These are phyloP conservation scores for Helicoverpa assulta DNA, from an alignment of 2,888 invertebrate genomes.

Conservation along the genomic window DNA sequence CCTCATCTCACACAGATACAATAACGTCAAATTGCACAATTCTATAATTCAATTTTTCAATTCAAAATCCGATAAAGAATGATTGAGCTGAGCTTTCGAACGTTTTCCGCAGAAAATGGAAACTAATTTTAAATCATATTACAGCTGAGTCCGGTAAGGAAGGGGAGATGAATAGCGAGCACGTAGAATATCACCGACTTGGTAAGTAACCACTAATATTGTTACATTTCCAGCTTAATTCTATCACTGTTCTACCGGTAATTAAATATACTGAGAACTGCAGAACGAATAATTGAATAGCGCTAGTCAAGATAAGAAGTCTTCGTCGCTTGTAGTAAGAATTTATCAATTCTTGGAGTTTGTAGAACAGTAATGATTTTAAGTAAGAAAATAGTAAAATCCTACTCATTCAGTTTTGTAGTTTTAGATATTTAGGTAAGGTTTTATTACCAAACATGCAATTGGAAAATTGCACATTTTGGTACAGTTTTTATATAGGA, in stretches of 20 bases:
- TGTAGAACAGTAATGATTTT: too few relatives aligned
- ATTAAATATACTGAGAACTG: constrained; percentile 3
- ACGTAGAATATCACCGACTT: constrained; percentile 82
- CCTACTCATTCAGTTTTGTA: too few relatives aligned
- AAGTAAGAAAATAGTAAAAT: too few relatives aligned
- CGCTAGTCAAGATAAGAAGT: too few relatives aligned
- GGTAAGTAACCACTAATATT: constrained; percentile 71
- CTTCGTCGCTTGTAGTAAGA: too few relatives aligned
- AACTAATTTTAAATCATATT: constrained; percentile 49
- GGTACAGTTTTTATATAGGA: too few relatives aligned
- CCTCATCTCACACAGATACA: constrained; percentile 1
- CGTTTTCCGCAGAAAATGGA: constrained; percentile 10
- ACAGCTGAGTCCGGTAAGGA: constrained; percentile 76
- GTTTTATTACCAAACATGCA: too few relatives aligned
- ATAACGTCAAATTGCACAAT: background rate
- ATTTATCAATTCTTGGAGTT: too few relatives aligned
- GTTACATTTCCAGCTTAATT: constrained; percentile 17
- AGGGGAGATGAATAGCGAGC: constrained; percentile 73
- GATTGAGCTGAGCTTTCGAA: background rate
- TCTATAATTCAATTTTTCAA: constrained; percentile 2
- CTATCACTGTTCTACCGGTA: constrained; percentile 4
- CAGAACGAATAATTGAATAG: constrained; percentile 14
- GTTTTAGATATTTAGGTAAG: too few relatives aligned
- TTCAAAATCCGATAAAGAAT: constrained; percentile 27
- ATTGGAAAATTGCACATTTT: too few relatives aligned